phyloP scores from a whole-genome alignment of 92 coral and sea anemone genomes.

The Paragorgia papillata region DNA sequence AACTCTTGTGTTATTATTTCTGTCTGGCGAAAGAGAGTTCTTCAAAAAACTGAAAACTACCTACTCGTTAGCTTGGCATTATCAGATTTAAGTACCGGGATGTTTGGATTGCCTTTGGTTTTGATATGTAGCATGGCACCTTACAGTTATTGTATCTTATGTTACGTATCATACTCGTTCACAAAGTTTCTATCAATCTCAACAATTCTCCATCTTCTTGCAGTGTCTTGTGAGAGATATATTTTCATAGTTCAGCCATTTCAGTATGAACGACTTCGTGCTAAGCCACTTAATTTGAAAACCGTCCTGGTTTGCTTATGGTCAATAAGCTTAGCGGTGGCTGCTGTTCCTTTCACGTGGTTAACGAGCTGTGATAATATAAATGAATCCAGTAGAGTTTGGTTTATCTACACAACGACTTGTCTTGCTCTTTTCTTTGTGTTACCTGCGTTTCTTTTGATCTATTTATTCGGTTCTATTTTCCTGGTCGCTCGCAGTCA shows the following conservation, averaged over 20 bases:
- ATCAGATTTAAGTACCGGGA: conserved; percentile 14
- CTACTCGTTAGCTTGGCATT: conserved; percentile 14
- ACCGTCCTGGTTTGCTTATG: not conserved
- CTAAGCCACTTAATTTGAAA: not conserved
- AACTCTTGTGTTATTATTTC: not conserved
- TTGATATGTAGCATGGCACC: not conserved
- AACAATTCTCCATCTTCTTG: conserved; percentile 18
- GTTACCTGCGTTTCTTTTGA: conserved; percentile 2
- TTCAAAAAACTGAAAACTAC: conserved; percentile 1
- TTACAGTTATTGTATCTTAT: not conserved
- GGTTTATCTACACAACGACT: not conserved
- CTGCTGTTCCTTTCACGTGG: conserved; percentile 8
- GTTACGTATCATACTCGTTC: conserved; percentile 6
- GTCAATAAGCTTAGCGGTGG: not conserved
- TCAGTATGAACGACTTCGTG: not conserved
- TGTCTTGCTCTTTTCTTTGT: not conserved
- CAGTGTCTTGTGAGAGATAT: conserved; percentile 1
- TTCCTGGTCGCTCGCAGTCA: conserved; percentile 11
- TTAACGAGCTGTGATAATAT: not conserved
- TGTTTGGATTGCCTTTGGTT: conserved; percentile 5
- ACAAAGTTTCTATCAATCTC: conserved; percentile 13
- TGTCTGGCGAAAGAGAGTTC: not conserved
- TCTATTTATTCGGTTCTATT: conserved; percentile 20
- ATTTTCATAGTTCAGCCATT: conserved; percentile 9
- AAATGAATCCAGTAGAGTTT: too few species aligned